These are phyloP conservation scores for Ylistrum balloti DNA, from an alignment of 1,140 invertebrate species.

Conservation along the genomic window DNA sequence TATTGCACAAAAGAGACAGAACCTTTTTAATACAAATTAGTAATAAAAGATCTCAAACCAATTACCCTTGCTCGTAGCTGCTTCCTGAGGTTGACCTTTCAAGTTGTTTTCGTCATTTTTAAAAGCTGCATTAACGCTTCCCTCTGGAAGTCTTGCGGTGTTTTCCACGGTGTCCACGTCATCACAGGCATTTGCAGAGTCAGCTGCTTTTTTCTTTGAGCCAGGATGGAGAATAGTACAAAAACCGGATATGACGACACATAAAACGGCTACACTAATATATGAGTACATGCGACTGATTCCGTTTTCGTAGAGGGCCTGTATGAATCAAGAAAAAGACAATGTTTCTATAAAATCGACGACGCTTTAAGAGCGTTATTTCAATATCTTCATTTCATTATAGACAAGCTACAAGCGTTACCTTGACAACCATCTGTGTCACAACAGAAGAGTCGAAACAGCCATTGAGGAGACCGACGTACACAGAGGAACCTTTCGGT, in stretches of 20 bases:
- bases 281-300: background rate
- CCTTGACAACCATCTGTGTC: slow-evolving; percentile 16
- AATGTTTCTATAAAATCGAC: background rate
- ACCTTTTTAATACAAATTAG: no score
- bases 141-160: background rate
- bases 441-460: background rate
- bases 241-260: background rate
- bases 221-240: background rate
- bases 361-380: background rate
- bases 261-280: background rate
- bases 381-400: background rate
- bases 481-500: background rate
- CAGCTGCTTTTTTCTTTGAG: background rate
- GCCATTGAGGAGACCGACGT: background rate
- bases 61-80: background rate
- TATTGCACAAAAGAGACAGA: no score
- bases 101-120: background rate
- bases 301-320: slow-evolving; percentile 6
- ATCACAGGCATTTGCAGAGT: background rate
- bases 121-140: background rate
- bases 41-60: background rate
- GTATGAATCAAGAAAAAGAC: background rate
- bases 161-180: background rate
- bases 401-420: background rate
- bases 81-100: background rate